Base-by-base conservation (phyloP, 2,113 vertebrate species). In the Tupaia chinensis region DNA sequence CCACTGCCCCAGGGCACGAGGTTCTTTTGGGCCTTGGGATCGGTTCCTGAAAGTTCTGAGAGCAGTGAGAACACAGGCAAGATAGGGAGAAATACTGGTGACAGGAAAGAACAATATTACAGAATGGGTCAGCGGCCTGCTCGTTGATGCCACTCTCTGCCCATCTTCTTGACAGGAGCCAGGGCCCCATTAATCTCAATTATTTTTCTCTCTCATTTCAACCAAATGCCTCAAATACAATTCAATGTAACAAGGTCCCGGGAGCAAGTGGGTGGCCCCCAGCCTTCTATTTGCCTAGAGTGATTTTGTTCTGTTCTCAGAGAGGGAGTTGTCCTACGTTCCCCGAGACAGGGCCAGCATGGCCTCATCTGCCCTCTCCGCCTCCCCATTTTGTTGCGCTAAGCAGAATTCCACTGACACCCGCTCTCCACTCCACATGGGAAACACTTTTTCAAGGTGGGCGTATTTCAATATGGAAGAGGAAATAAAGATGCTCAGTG, bases 161-260 rank as follows among this genome's bases (percentile, higher is more conserved):
- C 79, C 15, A 63, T 65, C 65, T 53, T 94, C 63, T 34, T 87
- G 65, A 91, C 7, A 90, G 82, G 3, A 92, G 74, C 65, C 78
- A 89, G 53, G 60, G 88, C 29, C 56, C 61, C 74, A 96, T 91
- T 87, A 58, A 92, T 95, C 91, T 94, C 79, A 78, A 89, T 94
- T 88, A 92, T n/a, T 81, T 81, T 72, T 65, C 29, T 34, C 54
- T 76, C 72, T 53, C 58, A 87, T 76, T 93, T 96, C 89, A 94
- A 84, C 78, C 70, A 84, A 94, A 84, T 1, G n/a, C 83, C 82
- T 83, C 53, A 3, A 95, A 23, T 27, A 74, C 8, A 29, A 54
- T 19, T 85, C 32, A 60, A 32, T 23, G 27, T 95, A 93, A 95
- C 2, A 10, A 94, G 93, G 94, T 78, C 80, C 87, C 65, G 84